Percentiles rank a stretch among this genome's conserved stretches.
phyloP scores from a whole-genome alignment of 1,140 invertebrate species.

The Penaeus japonicus region DNA sequence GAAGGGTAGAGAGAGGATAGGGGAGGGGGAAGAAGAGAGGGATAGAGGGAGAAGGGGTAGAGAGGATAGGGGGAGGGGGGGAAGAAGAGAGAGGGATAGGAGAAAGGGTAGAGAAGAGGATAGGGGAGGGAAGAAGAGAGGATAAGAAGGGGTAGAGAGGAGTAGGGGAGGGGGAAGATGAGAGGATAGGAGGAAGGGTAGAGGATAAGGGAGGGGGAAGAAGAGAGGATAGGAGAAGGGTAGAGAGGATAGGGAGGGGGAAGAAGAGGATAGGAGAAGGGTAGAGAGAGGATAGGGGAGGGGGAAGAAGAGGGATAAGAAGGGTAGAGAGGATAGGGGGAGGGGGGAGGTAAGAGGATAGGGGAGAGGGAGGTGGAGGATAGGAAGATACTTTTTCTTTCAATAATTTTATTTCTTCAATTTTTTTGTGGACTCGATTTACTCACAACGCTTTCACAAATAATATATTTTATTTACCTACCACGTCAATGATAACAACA shows the following conservation, averaged over 20 bases:
- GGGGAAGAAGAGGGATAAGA: not conserved
- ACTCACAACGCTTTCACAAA: no score
- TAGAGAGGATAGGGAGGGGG: not conserved
- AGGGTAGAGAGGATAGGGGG: no score
- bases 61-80: not conserved
- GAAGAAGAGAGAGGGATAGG: not conserved
- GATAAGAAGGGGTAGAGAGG: not conserved
- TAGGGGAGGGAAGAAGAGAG: not conserved
- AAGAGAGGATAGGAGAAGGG: not conserved
- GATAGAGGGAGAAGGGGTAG: not conserved
- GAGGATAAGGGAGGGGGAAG: not conserved
- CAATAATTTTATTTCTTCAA: no score
- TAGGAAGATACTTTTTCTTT: no score
- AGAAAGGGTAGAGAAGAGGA: not conserved
- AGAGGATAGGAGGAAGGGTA: not conserved
- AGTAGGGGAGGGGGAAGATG: not conserved
- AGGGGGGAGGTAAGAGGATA: not conserved
- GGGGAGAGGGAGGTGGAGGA: not conserved
- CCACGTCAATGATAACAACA: no score
- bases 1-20: not conserved
- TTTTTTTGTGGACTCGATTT: no score
- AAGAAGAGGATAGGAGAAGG: not conserved
- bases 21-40: no score
- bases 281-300: not conserved
- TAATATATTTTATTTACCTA: no score